Evolutionary conservation across 2,797 vertebrate species (phyloP).

Genomic region (Gymnocypris eckloni): DNA sequence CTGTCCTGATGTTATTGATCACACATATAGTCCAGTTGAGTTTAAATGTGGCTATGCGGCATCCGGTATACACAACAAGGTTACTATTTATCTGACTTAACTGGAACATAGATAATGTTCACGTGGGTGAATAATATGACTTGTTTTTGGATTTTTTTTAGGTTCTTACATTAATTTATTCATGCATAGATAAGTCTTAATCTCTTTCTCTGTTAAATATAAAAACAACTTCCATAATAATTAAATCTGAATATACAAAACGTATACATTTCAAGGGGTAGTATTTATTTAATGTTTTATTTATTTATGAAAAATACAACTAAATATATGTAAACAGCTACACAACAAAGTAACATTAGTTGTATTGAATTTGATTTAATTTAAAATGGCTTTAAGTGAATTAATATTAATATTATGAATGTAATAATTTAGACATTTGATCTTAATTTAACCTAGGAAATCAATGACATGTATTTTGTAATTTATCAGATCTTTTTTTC

Average conservation of each 20-base stretch:
- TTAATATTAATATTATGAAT: not conserved
- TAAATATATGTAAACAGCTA: not conserved
- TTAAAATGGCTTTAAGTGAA: not conserved
- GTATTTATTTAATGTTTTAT: not conserved
- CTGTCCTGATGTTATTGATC: slow-evolving; percentile 29
- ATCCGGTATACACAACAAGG: not conserved
- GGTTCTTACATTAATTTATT: not conserved
- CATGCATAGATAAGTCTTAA: not conserved
- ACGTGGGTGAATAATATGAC: not conserved
- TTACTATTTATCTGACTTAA: not conserved
- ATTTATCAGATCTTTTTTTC: not conserved
- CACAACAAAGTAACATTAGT: not conserved
- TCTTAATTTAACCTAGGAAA: not conserved
- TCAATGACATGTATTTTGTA: too few species aligned
- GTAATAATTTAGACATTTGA: not conserved
- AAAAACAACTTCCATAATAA: not conserved
- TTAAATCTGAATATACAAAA: not conserved
- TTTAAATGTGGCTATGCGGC: not conserved
- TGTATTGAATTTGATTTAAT: not conserved
- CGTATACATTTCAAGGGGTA: not conserved
- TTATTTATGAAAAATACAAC: not conserved
- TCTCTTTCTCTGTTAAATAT: not conserved
- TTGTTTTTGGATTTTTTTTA: not conserved
- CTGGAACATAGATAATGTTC: not conserved
- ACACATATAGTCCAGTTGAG: not conserved